phyloP scores from a whole-genome alignment of 2,113 vertebrate genomes.

The Motacilla tschutschensis region DNA sequence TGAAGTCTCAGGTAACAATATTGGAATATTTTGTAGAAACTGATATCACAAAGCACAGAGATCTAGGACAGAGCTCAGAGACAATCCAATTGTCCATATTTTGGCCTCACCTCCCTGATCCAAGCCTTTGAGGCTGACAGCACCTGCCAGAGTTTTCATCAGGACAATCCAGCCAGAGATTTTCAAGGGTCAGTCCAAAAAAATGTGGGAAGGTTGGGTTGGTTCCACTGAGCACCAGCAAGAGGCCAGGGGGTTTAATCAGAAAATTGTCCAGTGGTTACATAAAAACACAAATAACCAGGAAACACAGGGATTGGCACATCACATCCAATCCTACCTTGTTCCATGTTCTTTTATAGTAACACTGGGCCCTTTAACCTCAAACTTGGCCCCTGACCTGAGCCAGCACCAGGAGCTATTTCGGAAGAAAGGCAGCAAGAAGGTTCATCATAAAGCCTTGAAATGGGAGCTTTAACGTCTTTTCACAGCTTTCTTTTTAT shows the following conservation, averaged over 20 bases:
- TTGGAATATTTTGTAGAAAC: not conserved
- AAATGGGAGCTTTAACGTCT: not conserved
- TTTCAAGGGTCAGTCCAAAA: not conserved
- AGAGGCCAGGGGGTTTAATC: not conserved
- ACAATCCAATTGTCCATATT: not conserved
- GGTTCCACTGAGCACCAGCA: not conserved
- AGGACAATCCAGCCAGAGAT: not conserved
- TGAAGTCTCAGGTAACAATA: not conserved
- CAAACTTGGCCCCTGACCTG: not conserved
- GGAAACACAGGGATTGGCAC: not conserved
- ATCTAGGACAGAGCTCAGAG: not conserved
- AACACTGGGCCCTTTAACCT: not conserved
- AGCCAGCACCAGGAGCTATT: not conserved
- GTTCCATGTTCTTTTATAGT: accelerated
- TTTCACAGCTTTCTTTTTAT: not conserved
- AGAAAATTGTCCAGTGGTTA: not conserved
- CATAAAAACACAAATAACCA: not conserved
- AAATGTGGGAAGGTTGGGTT: not conserved
- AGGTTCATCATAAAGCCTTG: not conserved
- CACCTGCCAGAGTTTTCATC: not conserved
- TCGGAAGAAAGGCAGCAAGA: not conserved
- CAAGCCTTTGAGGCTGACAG: not conserved
- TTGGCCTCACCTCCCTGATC: not conserved
- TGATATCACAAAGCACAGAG: not conserved
- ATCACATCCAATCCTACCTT: accelerated